Evolutionary conservation across 2,113 vertebrate genomes (phyloP), one percentile per base, ranked within the genome.

Genomic region (Plestiodon gilberti): DNA sequence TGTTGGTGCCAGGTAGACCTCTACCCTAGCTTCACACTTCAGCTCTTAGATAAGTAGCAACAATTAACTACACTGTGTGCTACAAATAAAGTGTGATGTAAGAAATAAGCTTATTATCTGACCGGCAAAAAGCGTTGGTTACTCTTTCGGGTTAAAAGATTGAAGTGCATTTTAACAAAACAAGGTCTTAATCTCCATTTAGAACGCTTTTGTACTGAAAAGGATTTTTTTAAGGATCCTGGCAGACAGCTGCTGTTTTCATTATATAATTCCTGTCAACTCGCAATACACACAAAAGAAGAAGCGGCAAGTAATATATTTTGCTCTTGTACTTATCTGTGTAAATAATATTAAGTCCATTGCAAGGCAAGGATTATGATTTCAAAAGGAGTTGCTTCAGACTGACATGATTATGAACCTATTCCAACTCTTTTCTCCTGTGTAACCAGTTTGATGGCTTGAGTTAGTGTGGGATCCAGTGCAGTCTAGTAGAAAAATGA

Each of bases 31-130:
- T 95, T 95, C 91, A 84, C 78, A 67, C 89, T 94, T 93, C 93
- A 96, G 82, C 81, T 38, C 25, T 90, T 95, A 94, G 92, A 94
- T 91, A 89, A 94, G 92, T 86, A 87, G 14, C 83, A 85, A 88
- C 89, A 92, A 92, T 92, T 87, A 86, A 86, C 86, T 80, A 86
- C n/a, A 22, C 79, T 91, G 88, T 84, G 87, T 88, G 86, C 92
- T 78, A 81, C 83, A 93, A 95, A 93, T 90, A 92, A 94, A 93
- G 87, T 40, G 88, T 94, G 93, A 94, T 91, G 90, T 94, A 91
- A 96, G 94, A 93, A 91, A 67, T 95, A 94, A 86, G 91, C 90
- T 79, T 61, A 89, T 95, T 94, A 97, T 96, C 95, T 94, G 94
- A 94, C 94, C 91, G 94, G 95, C 92, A 90, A 65, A 30, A 5